Evolutionary conservation across 2,797 vertebrate species (phyloP), one percentile per base, ranked within the genome.

Genomic region (Pantherophis vulpinus): DNA sequence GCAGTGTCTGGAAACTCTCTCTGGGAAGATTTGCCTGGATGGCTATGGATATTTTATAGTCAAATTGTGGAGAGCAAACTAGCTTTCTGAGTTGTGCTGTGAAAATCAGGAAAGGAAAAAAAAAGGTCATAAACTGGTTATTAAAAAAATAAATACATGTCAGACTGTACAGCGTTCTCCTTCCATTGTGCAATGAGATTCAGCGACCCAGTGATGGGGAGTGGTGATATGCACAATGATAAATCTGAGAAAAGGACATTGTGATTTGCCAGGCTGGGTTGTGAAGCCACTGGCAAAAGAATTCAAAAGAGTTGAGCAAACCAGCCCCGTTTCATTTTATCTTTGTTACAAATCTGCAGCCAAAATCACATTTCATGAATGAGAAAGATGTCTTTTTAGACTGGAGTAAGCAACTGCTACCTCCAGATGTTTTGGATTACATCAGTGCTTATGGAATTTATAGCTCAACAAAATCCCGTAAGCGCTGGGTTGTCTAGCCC

Each of bases 1-100:
- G 96, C 90, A 96, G 94, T 96, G 97, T 96, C 97, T 96, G 96
- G 93, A 93, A 97, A 96, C 91, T 97, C 96, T 97, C 96, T 93
- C 95, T 96, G 96, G 96, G 94, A 97, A 97, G 96, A 97, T 97
- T 97, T 97, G 97, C 96, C 95, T 97, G 96, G 96, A 97, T 96
- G 94, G 94, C 96, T 95, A 94, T 92, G 92, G 97, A 97, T 97
- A 97, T 96, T 97, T 97, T 97, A 96, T 96, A 96, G 96, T 96
- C 95, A 97, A 97, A 97, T 96, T 96, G 95, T 95, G 88, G 94
- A 95, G 94, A 95, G 94, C 55, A 97, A 96, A 95, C 92, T 94
- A 96, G 97, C 96, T 95, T 97, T 91, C 96, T 93, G 94, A 95
- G 93, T 94, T 92, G 91, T 95, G 93, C 92, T 94, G 94, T 59